These are phyloP conservation scores for Eulemur macaco DNA, from an alignment of 2,113 vertebrate genomes.

Conservation along the genomic window DNA sequence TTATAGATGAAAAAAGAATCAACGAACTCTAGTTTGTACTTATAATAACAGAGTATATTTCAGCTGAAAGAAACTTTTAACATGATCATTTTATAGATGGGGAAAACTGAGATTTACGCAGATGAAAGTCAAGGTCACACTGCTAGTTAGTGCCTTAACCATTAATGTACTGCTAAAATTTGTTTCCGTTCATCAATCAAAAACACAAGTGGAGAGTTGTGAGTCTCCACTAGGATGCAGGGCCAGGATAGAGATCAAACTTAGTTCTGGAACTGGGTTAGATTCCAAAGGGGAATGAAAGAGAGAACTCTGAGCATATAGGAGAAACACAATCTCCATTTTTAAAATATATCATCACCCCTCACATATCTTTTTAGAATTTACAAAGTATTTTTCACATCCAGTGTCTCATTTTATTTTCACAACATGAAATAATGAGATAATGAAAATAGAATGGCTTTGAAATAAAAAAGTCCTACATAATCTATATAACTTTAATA, in stretches of 20 bases:
- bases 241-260: not conserved
- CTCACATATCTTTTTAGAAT: not conserved
- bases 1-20: not conserved
- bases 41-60: not conserved
- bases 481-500: not conserved
- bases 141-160: not conserved
- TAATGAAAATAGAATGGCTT: not conserved
- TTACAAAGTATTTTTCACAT: not conserved
- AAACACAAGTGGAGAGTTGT: not conserved
- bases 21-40: not conserved
- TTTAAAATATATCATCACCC: not conserved
- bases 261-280: not conserved
- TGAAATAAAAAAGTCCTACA: not conserved
- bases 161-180: not conserved
- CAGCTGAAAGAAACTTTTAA: not conserved
- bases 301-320: not conserved
- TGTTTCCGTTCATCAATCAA: not conserved
- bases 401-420: not conserved
- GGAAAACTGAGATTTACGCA: not conserved
- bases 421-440: not conserved
- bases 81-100: not conserved
- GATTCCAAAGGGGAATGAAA: not conserved
- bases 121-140: not conserved
- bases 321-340: not conserved
- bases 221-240: not conserved